Evolutionary conservation across 2,113 vertebrate genomes (phyloP).

Genomic region (Sterna hirundo): DNA sequence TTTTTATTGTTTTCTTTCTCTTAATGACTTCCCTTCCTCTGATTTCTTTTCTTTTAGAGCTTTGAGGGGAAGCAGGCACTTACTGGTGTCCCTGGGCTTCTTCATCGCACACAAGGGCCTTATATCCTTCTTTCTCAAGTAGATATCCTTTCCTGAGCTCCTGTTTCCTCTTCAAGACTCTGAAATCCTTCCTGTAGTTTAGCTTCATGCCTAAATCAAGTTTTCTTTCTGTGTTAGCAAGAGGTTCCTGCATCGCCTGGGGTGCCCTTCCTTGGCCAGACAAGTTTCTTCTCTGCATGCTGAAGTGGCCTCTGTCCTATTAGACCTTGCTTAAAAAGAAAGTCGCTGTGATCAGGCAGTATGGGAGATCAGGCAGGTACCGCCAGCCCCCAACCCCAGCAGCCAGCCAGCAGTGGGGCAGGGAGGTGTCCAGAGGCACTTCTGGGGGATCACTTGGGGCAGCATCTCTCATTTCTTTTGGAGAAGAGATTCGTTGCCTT

Average conservation of each 20-base stretch:
- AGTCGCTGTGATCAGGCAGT: not conserved
- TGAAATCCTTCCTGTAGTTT: conserved; percentile 12
- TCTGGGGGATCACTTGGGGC: not conserved
- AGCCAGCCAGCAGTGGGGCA: not conserved
- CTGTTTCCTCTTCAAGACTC: not conserved
- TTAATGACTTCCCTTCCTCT: conserved; percentile 21
- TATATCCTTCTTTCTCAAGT: not conserved
- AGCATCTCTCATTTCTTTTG: not conserved
- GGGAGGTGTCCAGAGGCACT: not conserved
- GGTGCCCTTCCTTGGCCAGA: not conserved
- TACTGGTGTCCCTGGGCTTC: not conserved
- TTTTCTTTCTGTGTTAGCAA: not conserved
- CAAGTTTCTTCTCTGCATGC: not conserved
- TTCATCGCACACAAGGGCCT: not conserved
- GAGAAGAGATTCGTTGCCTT: not conserved
- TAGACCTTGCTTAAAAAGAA: not conserved
- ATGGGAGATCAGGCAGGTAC: not conserved
- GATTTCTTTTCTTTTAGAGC: conserved; percentile 1
- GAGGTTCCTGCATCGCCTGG: not conserved
- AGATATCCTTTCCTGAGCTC: conserved; percentile 1
- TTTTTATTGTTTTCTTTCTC: conserved; percentile 40
- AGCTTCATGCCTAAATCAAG: not conserved
- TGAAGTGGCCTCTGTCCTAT: not conserved
- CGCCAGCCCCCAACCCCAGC: not conserved
- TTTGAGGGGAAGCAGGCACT: not conserved